phyloP scores from a whole-genome alignment of 2,797 vertebrate genomes.

The Danio jaintianensis region DNA sequence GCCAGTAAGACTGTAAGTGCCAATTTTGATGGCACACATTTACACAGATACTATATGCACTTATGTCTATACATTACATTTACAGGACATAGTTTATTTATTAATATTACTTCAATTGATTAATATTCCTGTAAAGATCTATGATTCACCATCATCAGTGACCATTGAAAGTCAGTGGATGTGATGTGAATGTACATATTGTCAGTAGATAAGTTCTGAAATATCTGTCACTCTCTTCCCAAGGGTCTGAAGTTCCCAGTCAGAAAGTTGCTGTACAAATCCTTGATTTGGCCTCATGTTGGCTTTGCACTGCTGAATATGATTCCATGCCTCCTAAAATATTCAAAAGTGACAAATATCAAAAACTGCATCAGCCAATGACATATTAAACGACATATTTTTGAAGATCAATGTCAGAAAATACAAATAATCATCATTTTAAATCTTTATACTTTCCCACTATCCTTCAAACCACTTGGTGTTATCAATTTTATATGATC shows the following conservation, averaged over 20 bases:
- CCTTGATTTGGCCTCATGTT: constrained; percentile 81
- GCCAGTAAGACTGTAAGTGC: neutral
- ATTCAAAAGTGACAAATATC: neutral
- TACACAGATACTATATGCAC: neutral
- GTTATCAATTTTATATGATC: no score
- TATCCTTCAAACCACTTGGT: no score
- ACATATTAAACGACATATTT: neutral
- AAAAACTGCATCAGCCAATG: neutral
- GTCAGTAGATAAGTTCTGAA: constrained; percentile 74
- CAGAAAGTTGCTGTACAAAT: constrained; percentile 85
- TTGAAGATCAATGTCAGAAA: no score
- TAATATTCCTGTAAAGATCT: neutral
- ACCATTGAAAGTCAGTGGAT: neutral
- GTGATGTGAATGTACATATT: neutral
- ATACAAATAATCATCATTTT: no score
- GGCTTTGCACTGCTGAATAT: constrained; percentile 79
- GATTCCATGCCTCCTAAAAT: constrained; percentile 83
- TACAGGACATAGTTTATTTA: neutral
- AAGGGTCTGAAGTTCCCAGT: constrained; percentile 81
- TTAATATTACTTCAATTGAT: neutral
- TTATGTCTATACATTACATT: neutral
- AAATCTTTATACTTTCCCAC: no score
- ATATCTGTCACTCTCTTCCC: constrained; percentile 74
- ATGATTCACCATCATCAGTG: neutral
- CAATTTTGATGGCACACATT: neutral